phyloP scores from a whole-genome alignment of 2,888 invertebrate genomes.

The Ennomos fuscantarius region DNA sequence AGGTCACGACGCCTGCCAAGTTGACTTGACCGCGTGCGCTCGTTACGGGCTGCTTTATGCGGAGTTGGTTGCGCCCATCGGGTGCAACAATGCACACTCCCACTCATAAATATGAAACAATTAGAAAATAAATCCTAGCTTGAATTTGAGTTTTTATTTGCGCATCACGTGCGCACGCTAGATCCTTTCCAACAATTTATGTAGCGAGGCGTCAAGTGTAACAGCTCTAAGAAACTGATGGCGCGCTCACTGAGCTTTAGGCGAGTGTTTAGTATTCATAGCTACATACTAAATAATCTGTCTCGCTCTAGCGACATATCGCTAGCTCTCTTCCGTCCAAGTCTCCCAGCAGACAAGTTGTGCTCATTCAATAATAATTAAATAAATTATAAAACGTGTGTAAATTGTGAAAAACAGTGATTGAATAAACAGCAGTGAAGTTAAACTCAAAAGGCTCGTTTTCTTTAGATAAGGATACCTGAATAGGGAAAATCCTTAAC shows the following conservation, averaged over 20 bases:
- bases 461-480: too few relatives aligned
- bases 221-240: constrained; percentile 74
- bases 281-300: too few relatives aligned
- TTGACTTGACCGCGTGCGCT: constrained; percentile 51
- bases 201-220: constrained; percentile 72
- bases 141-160: constrained; percentile 79
- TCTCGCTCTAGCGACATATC: too few relatives aligned
- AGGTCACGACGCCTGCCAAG: constrained; percentile 61
- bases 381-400: too few relatives aligned
- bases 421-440: too few relatives aligned
- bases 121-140: constrained; percentile 75
- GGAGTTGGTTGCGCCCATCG: constrained; percentile 57
- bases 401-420: too few relatives aligned
- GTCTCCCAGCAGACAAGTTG: too few relatives aligned
- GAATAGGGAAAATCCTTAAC: too few relatives aligned
- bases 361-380: too few relatives aligned
- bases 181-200: constrained; percentile 68
- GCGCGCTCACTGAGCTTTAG: constrained; percentile 62
- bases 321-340: too few relatives aligned
- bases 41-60: constrained; percentile 67
- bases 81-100: constrained; percentile 66
- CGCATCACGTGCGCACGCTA: constrained; percentile 73
- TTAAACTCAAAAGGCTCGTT: too few relatives aligned
- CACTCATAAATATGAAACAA: constrained; percentile 76
- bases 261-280: too few relatives aligned